Evolutionary conservation across 2,113 vertebrate genomes (phyloP).

Genomic region (Sinocyclocheilus anophthalmus): DNA sequence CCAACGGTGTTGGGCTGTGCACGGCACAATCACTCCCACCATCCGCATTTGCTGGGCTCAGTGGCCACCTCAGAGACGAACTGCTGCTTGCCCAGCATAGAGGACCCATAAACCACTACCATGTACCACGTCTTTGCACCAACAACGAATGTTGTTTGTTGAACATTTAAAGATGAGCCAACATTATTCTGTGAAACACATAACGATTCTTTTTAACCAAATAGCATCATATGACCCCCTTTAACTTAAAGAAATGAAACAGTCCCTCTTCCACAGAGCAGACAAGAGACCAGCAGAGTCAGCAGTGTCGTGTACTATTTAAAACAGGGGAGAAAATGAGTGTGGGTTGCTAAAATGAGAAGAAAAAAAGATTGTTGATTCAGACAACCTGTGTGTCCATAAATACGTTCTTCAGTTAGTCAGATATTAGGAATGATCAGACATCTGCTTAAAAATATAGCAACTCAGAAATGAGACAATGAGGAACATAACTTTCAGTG

Average conservation of each 20-base stretch:
- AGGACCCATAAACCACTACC: too few relatives aligned
- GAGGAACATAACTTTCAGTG: background rate
- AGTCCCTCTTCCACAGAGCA: background rate
- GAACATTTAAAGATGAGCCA: too few relatives aligned
- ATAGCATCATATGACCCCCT: too few relatives aligned
- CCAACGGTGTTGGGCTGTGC: too few relatives aligned
- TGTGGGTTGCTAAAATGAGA: background rate
- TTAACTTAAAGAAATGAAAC: background rate
- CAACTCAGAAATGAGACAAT: background rate
- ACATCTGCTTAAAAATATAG: background rate
- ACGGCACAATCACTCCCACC: too few relatives aligned
- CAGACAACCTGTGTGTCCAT: background rate
- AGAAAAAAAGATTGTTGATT: background rate
- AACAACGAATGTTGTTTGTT: too few relatives aligned
- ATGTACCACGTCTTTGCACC: too few relatives aligned
- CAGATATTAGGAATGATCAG: background rate
- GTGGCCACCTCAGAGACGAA: too few relatives aligned
- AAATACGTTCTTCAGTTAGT: background rate
- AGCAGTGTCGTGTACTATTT: background rate
- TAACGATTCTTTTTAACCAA: too few relatives aligned
- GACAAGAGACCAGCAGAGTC: background rate
- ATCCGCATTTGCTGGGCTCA: too few relatives aligned
- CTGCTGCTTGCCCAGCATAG: too few relatives aligned
- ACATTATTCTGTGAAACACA: too few relatives aligned
- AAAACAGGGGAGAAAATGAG: background rate